These are phyloP conservation scores for Muscicapa adusta DNA, from an alignment of 2,113 vertebrate genomes.

Conservation along the genomic window DNA sequence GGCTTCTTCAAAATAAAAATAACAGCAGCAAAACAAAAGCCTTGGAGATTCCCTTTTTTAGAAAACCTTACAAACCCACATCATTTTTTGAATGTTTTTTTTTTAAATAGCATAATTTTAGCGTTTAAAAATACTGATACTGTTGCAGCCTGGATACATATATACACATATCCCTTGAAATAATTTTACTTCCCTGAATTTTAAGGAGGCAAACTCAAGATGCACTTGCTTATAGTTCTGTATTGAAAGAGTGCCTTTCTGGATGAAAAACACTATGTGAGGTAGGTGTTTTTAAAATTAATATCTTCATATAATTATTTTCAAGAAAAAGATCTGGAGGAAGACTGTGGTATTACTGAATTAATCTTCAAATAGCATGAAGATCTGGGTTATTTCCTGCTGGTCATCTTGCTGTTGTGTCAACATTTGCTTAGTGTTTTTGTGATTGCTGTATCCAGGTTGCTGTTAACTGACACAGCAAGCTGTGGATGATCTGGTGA, in stretches of 20 bases:
- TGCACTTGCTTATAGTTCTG: neutral
- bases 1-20: slow-evolving; percentile 28
- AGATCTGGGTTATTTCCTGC: neutral
- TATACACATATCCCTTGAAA: neutral
- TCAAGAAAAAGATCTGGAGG: neutral
- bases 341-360: neutral
- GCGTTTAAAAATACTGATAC: neutral
- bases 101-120: neutral
- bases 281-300: neutral
- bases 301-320: neutral
- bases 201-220: neutral
- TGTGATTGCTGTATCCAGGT: neutral
- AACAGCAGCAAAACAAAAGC: neutral
- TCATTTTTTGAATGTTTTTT: neutral
- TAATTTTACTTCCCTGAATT: neutral
- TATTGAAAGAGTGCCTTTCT: neutral
- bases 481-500: neutral
- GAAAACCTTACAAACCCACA: neutral
- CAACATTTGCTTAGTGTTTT: neutral
- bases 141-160: neutral
- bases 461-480: neutral
- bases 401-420: neutral
- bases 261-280: neutral
- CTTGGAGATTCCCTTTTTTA: slow-evolving; percentile 9
- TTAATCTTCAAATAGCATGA: neutral